phyloP scores from a whole-genome alignment of 1,140 invertebrate species.

The Ostrea denselamellosa region DNA sequence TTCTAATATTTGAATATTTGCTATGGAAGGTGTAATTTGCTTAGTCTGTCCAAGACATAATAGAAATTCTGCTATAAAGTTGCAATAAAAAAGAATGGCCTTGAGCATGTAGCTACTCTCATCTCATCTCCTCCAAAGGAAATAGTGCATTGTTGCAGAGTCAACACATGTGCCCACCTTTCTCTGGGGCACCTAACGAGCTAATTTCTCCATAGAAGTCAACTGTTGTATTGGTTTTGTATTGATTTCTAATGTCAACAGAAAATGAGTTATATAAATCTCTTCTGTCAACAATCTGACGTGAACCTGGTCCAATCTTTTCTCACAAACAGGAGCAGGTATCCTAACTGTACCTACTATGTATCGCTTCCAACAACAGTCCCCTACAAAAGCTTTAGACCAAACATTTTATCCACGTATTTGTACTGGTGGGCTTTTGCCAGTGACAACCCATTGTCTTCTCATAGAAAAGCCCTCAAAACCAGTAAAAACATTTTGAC shows the following conservation, averaged over 20 bases:
- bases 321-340: not conserved
- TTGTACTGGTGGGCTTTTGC: not conserved
- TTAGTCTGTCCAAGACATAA: not conserved
- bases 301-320: not conserved
- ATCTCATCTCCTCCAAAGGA: not conserved
- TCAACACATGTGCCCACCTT: not conserved
- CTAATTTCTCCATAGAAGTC: conserved; percentile 10
- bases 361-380: not conserved
- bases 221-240: conserved; percentile 19
- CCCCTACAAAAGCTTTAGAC: not conserved
- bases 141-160: not conserved
- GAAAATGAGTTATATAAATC: conserved; percentile 11
- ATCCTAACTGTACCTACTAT: not conserved
- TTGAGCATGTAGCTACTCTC: too few species aligned
- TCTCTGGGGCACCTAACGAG: conserved; percentile 8
- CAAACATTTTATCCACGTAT: not conserved
- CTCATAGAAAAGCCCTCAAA: not conserved
- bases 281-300: conserved; percentile 3
- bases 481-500: conserved; percentile 8
- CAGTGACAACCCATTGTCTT: conserved; percentile 17
- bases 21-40: not conserved
- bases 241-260: conserved; percentile 36
- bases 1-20: conserved; percentile 16
- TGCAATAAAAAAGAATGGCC: too few species aligned
- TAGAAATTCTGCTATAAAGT: not conserved